Evolutionary conservation across 64 coral and sea anemone species (phyloP), one percentile per base, ranked within the genome.

Genomic region (Montipora sp.): DNA sequence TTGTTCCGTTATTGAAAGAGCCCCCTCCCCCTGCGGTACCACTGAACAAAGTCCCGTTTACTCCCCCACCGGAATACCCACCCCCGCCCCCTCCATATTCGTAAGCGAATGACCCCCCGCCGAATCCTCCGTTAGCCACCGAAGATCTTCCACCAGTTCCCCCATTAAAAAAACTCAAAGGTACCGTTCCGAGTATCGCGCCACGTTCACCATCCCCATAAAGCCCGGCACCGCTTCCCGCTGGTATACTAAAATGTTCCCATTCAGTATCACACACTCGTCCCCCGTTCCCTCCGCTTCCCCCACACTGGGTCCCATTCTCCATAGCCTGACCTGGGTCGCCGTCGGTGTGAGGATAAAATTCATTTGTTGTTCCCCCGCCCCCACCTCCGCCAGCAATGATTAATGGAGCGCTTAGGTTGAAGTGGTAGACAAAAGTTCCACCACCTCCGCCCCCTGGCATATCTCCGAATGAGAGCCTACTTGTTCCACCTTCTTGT

Each of bases 311-410:
- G 71, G 63, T 79, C 24, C 90, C 90, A 8, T 87, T 73, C 83
- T 43, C 73, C 14, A 8, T 69, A 10, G 78, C 74, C 21, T 93
- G 90, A 22, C 95, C 95, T 9, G 87, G 90, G 9, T 93, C 95
- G 8, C 95, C 95, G 79, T 96, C 75, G 19, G 72, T 80, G 48
- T 51, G 69, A 59, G 58, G 63, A 50, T 24, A 72, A 75, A 75
- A 68, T 0, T 45, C 66, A 0, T 11, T 12, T 79, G 92, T 4
- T 18, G 11, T 0, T 3, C 90, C 95, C 3, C 90, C 95, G n/a
- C 93, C 93, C 11, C 90, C 90, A 12, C 95, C 95, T 60, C 95
- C 95, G 8, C 95, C 90, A 14, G 95, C 95, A 44, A 96, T 75
- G 15, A 96, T 78, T 12, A 96, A n/a, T 73, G 95, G 90, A 11